Base-by-base conservation (phyloP, 2,888 invertebrate genomes). In the Heliconius aoede region DNA sequence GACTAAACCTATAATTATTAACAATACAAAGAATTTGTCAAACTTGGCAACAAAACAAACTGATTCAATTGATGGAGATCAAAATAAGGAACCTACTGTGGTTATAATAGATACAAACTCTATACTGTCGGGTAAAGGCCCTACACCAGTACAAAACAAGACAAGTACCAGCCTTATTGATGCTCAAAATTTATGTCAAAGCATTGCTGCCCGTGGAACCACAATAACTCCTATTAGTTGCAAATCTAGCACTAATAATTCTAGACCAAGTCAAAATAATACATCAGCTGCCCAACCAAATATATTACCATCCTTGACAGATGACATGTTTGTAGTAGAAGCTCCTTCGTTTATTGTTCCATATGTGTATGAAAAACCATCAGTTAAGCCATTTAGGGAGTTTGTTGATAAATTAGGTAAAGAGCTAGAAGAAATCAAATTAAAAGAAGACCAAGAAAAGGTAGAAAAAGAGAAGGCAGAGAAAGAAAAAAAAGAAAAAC, bases 321-420 rank as follows among this genome's bases (percentile, higher is more conserved):
- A 98, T 90, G 98, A 98, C 84, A 98, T 98, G 97, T 98, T 97
- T 91, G 98, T 98, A 32, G 97, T 98, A 32, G 98, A 98, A 92
- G 98, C 98, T 40, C 98, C 98, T 15, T 98, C 98, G 58, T 98
- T 98, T 86, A 98, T 98, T 88, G 98, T 98, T 81, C 98, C 98
- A 58, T 98, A 98, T 89, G 97, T 98, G 21, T 98, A 98, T 91
- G 98, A 98, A 89, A 98, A 98, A 89, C 97, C 98, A 30, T 98
- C 98, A 1, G 91, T 97, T 2, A 97, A 97, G 85, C 97, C 97
- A 79, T 95, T 98, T 79, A 96, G 96, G 86, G 96, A 97, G 81
- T 96, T 97, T 88, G 95, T 97, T 51, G 95, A 95, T 72, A 96
- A 96, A 86, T 91, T 97, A 79, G 96, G 96, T 30, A 95, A 95